Conservation (phyloP, 2,113 vertebrate species). For the Seriola dumerili region DNA sequence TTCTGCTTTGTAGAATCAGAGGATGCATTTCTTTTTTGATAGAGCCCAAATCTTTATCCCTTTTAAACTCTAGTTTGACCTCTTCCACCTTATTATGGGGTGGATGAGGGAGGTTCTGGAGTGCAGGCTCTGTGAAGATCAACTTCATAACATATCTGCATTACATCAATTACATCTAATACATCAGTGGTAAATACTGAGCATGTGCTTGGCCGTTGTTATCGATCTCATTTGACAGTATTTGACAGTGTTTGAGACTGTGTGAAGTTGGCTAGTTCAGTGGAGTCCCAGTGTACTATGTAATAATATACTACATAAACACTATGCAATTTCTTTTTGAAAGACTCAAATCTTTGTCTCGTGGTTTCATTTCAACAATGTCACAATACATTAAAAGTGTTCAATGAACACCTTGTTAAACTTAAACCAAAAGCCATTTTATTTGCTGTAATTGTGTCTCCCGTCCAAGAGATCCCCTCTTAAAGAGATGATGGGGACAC, state of each 20-base stretch:
- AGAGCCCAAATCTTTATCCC: constrained; percentile 47
- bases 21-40: constrained; percentile 58
- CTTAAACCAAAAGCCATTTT: too few relatives aligned
- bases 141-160: constrained; percentile 11
- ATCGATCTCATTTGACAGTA: too few relatives aligned
- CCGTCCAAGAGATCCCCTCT: too few relatives aligned
- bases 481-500: too few relatives aligned
- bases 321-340: too few relatives aligned
- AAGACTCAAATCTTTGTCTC: background rate
- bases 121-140: constrained; percentile 19
- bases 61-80: constrained; percentile 55
- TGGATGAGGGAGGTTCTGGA: constrained; percentile 17
- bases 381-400: too few relatives aligned
- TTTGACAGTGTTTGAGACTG: too few relatives aligned
- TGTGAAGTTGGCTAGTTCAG: background rate
- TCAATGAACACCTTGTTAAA: too few relatives aligned
- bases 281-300: background rate
- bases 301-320: background rate
- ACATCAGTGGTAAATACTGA: constrained; percentile 4
- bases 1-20: constrained; percentile 65
- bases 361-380: background rate
- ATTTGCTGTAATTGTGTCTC: too few relatives aligned
- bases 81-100: constrained; percentile 17
- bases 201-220: background rate
- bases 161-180: constrained; percentile 20